Percentiles rank a stretch among this genome's conserved stretches.
phyloP scores from a whole-genome alignment of 2,113 vertebrate species.

The Semnornis frantzii region DNA sequence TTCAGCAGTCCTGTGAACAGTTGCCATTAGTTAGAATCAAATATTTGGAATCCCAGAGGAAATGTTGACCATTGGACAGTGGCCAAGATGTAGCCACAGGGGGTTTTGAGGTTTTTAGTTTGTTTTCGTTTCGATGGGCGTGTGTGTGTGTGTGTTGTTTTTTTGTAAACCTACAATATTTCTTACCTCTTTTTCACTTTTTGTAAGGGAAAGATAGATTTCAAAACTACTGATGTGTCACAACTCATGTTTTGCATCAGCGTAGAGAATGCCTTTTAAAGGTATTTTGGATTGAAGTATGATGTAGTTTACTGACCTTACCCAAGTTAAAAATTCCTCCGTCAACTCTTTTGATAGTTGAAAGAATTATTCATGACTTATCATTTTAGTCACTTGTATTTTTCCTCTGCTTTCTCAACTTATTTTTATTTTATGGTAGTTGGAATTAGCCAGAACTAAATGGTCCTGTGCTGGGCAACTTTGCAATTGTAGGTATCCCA shows the following conservation, averaged over 20 bases:
- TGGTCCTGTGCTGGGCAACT: not conserved
- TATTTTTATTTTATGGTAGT: not conserved
- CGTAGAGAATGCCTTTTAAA: not conserved
- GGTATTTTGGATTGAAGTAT: not conserved
- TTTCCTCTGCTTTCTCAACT: not conserved
- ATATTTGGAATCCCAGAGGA: not conserved
- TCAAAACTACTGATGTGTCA: not conserved
- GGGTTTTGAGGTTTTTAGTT: not conserved
- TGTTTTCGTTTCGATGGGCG: too few relatives aligned
- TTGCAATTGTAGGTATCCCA: not conserved
- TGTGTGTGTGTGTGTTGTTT: too few relatives aligned
- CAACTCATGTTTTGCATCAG: not conserved
- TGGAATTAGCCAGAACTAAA: not conserved
- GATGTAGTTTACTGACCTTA: not conserved
- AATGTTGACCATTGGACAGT: not conserved
- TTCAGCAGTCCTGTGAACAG: not conserved
- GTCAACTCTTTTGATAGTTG: not conserved
- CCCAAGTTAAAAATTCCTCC: not conserved
- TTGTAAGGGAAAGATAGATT: not conserved
- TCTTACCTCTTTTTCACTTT: not conserved
- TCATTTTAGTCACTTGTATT: not conserved
- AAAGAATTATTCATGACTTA: not conserved
- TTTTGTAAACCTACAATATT: not conserved
- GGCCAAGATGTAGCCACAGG: not conserved
- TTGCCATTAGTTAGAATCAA: not conserved